phyloP scores from a whole-genome alignment of 2,888 invertebrate genomes.

The Agapostemon virescens region DNA sequence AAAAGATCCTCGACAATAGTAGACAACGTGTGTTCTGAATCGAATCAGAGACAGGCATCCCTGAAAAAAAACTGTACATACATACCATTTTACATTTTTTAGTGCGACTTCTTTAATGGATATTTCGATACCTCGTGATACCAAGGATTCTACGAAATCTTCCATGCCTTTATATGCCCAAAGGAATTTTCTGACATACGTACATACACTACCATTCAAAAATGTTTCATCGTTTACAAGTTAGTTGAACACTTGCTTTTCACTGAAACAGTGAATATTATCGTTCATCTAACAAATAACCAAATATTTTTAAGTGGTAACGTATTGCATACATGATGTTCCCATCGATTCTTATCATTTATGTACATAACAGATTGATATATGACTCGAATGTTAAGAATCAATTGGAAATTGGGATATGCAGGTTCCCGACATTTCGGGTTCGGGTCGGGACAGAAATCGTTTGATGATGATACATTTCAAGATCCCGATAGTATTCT shows the following conservation, averaged over 20 bases:
- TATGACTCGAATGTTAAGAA: background rate
- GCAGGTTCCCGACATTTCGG: no score
- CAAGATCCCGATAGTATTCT: no score
- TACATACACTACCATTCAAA: conserved; percentile 6
- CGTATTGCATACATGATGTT: background rate
- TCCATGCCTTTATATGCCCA: conserved; percentile 45
- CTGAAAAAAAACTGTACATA: conserved; percentile 60
- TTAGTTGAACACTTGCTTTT: background rate
- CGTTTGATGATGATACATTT: no score
- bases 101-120: conserved; percentile 39
- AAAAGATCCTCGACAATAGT: conserved; percentile 35
- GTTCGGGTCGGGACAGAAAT: no score
- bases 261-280: background rate
- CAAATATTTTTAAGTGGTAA: conserved; percentile 6
- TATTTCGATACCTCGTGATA: conserved; percentile 51
- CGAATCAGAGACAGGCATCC: conserved; percentile 39
- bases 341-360: background rate
- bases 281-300: background rate
- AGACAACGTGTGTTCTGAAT: conserved; percentile 37
- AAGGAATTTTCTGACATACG: conserved; percentile 34
- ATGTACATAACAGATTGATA: background rate
- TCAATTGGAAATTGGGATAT: background rate
- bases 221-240: background rate
- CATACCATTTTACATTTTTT: conserved; percentile 42
- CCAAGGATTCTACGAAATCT: conserved; percentile 52